Percentiles rank a stretch among this genome's conserved stretches.
Conservation (phyloP, 2,888 invertebrate species). For the Torymus auratus region DNA sequence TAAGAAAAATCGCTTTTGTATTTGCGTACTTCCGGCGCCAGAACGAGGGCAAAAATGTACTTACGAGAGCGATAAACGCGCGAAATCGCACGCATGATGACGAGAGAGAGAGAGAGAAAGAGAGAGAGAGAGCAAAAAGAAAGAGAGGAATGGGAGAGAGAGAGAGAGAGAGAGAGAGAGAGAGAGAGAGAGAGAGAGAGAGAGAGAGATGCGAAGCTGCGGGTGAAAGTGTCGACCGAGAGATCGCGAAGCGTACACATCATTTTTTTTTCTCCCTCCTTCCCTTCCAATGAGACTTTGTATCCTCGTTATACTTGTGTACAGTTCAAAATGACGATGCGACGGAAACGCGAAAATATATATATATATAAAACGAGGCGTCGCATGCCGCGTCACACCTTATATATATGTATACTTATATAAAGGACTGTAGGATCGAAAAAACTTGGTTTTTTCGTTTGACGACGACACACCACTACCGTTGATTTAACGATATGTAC, state of each 20-base stretch:
- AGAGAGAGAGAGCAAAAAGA: too few relatives aligned
- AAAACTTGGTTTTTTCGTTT: too few relatives aligned
- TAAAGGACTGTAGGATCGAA: too few relatives aligned
- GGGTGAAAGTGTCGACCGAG: constrained; percentile 56
- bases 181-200: neutral
- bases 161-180: neutral
- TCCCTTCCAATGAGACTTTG: constrained; percentile 47
- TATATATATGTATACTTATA: too few relatives aligned
- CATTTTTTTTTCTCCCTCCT: constrained; percentile 46
- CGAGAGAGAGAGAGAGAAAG: too few relatives aligned
- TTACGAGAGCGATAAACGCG: neutral
- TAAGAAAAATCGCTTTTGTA: constrained; percentile 23
- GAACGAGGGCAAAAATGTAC: constrained; percentile 6
- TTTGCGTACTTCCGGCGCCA: neutral
- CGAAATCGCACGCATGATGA: too few relatives aligned
- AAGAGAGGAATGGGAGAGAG: too few relatives aligned
- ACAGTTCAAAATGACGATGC: constrained; percentile 50
- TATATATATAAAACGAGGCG: neutral
- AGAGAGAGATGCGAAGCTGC: constrained; percentile 26
- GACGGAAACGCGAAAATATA: constrained; percentile 49
- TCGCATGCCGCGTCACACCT: too few relatives aligned
- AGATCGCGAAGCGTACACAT: constrained; percentile 54
- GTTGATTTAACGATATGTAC: too few relatives aligned
- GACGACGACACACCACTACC: too few relatives aligned
- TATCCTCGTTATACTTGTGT: constrained; percentile 52